Evolutionary conservation across 2,888 invertebrate species (phyloP), one percentile per base, ranked within the genome.

Genomic region (Drosophila tanythrix): DNA sequence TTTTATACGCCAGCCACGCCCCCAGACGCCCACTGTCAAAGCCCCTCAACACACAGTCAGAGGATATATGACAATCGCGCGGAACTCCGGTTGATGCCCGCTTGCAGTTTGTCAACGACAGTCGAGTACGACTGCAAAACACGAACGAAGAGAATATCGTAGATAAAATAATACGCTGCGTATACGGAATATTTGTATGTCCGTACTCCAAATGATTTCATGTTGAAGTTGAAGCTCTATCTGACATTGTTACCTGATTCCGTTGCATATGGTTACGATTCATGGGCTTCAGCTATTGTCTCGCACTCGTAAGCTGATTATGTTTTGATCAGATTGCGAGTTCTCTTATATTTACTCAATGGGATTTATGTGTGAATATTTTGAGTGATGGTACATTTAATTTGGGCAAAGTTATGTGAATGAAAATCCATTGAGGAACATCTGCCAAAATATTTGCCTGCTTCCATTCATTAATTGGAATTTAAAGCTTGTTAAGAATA

Each of bases 91-190:
- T 46, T 27, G 58, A 64, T 48, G 53, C 56, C 53, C 69, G 64
- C 31, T 58, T 83, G 88, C 88, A 83, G 89, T 90, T 90, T 85
- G 74, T 90, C 85, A 90, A 73, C 61, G 69, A 67, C 74, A 81
- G 70, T 25, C 56, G 27, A 38, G 4, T 2, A 10, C 10, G 25
- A 15, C 8, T 61, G 62, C 52, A 68, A 65, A 66, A 21, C 13
- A 15, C 2, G 8, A 25, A 8, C 8, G 4, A 51, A 57, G 59
- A 71, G 36, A 52, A 36, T 52, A 48, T 56, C 36, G 51, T 56
- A 59, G 51, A 61, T 59, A 70, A 51, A 63, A 60, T 48, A 60
- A 70, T 64, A 66, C 70, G 63, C 35, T 33, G 59, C 85, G 82
- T 70, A 84, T 88, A 76, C 79, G 79, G 73, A 62, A 66, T 82